Base-by-base conservation (phyloP, 2,888 invertebrate species). In the Limulus polyphemus region DNA sequence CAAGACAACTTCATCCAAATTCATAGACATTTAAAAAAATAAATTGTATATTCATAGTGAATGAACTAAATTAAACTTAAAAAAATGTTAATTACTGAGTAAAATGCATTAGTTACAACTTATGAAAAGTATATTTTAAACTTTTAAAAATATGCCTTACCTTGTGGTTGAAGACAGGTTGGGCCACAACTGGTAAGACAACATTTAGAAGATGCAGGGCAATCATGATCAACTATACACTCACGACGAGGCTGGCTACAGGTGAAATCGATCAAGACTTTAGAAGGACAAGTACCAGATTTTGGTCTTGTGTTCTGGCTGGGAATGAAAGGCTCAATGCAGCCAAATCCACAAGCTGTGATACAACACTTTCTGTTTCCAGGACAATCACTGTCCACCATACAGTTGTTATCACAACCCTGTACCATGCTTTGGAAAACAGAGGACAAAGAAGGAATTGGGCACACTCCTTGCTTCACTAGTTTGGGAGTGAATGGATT, bases 181-280 rank as follows among this genome's bases (percentile, higher is more conserved):
- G 68, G 62, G 12, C 71, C 71, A 49, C 73, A 72, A 16, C 68
- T 68, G 14, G 69, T 68, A 46, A 70, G 62, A 55, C 73, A 73
- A 52, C 73, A 73, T 58, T 70, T 71, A 14, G 67, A 46, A 49
- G 62, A 60, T 14, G 65, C 66, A 13, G 63, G 64, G 56, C 73
- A 73, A 55, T 73, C 71, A 47, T 68, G 62, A 61, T 73, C 72
- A 32, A 60, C 52, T 57, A 68, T 60, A 62, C 73, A 73, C 16
- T 58, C 58, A 14, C 14, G 49, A 51, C 58, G 58, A n/a, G 50
- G 51, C 11, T 51, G 50, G 32, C 48, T 46, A 46, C 49, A 46
- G 50, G 51, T 48, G n/a, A 51, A 47, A 48, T 49, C 32, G 13
- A 55, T 32, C 32, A 32, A 32, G 7, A 32, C 32, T 32, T 32